These are phyloP conservation scores for Ernsta delagoae DNA, from an alignment of 2,888 invertebrate species.

Conservation along the genomic window DNA sequence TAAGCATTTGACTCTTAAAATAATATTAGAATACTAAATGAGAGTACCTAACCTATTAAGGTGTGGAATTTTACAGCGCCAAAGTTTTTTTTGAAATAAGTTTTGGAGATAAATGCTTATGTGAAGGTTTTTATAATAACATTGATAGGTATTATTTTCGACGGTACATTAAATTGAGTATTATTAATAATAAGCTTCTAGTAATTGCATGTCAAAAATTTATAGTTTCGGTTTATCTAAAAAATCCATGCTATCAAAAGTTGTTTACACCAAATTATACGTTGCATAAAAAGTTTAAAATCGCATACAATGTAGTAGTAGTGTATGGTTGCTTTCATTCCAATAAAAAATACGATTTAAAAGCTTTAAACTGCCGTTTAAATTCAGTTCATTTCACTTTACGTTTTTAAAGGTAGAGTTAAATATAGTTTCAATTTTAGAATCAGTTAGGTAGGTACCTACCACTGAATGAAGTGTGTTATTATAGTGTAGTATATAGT, in stretches of 20 bases:
- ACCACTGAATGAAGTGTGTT: no score
- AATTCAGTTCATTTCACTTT: constrained; percentile 12
- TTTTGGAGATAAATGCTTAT: no score
- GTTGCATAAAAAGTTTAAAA: constrained; percentile 16
- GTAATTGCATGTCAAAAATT: neutral
- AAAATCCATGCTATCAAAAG: constrained; percentile 10
- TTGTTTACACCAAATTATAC: constrained; percentile 24
- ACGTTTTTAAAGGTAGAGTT: constrained; percentile 1
- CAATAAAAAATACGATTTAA: neutral
- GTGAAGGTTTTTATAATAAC: no score
- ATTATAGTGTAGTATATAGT: no score
- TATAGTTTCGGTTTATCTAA: constrained; percentile 12
- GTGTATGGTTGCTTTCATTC: neutral
- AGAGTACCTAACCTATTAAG: no score
- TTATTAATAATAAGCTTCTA: no score
- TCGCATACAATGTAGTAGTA: constrained; percentile 6
- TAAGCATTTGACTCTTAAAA: no score
- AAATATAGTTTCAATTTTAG: constrained; percentile 4
- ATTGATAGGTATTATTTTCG: no score
- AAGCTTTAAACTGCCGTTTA: constrained; percentile 15
- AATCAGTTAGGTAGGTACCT: neutral
- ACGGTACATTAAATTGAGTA: no score
- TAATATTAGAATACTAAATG: no score
- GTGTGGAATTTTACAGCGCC: no score
- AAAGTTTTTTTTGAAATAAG: no score